phyloP scores from a whole-genome alignment of 2,888 invertebrate genomes.

The Drosophila kambysellisi region DNA sequence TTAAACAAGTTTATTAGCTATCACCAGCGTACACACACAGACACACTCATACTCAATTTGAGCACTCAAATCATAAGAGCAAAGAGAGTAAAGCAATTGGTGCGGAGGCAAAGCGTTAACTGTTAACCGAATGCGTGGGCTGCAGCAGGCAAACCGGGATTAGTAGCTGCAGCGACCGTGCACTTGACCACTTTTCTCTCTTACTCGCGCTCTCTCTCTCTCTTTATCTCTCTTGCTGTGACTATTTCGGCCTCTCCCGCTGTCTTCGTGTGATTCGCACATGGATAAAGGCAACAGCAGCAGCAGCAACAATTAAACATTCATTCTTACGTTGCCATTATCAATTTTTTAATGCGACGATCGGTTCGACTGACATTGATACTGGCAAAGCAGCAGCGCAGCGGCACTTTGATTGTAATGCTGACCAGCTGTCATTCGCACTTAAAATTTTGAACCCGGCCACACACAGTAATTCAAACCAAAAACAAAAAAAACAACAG shows the following conservation, averaged over 20 bases:
- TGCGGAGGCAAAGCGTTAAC: constrained; percentile 36
- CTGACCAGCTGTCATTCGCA: constrained; percentile 24
- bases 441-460: constrained; percentile 33
- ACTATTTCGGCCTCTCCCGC: neutral
- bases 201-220: constrained; percentile 6
- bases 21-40: constrained; percentile 18
- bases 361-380: constrained; percentile 1
- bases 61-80: constrained; percentile 20
- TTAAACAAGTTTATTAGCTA: neutral
- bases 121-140: constrained; percentile 60
- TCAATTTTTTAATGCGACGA: constrained; percentile 30
- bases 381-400: constrained; percentile 1
- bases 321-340: constrained; percentile 28
- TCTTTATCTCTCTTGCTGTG: neutral
- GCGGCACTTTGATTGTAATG: constrained; percentile 43
- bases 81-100: constrained; percentile 44
- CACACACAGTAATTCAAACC: constrained; percentile 38
- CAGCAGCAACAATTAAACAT: constrained; percentile 2
- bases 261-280: constrained; percentile 21
- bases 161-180: constrained; percentile 23
- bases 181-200: constrained; percentile 36
- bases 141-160: constrained; percentile 35
- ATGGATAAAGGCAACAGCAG: neutral
- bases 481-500: neutral
- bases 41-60: neutral